Evolutionary conservation across 2,888 invertebrate genomes (phyloP), one percentile per base, ranked within the genome.

Genomic region (Encarsia formosa): DNA sequence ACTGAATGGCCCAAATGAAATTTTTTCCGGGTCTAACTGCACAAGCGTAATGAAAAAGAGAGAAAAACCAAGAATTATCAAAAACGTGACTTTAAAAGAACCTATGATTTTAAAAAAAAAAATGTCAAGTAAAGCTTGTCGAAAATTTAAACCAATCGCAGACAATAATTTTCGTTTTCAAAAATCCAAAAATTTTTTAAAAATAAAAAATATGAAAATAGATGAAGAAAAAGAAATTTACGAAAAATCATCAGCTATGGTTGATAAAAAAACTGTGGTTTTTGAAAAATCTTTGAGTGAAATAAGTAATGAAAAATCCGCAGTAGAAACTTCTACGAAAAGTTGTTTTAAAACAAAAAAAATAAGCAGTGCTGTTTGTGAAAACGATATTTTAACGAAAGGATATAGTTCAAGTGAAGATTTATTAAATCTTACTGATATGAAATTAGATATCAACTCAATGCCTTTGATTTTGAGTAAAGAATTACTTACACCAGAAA

Each of bases 381-480:
- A 26, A 26, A 11, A 26, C 6, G 11, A 8, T 8, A 6, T 26
- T 35, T 18, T 16, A 15, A 35, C 5, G 18, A 42, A 46, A 5
- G 68, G 69, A 41, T 70, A 71, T 49, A 65, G 60, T 38, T 66
- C 68, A 44, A 69, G 69, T 48, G 70, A 70, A 45, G 65, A 66
- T 45, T 66, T 69, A 1, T 64, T 67, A 16, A 66, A 65, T 44
- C 31, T 71, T 9, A 67, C 66, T 13, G 72, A 71, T 13, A 71
- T 73, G 66, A 73, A 74, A 31, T 82, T 87, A 59, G 87, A 88
- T 67, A 87, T 87, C 29, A 84, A 85, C 69, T 85, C 85, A 2
- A 86, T 87, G 85, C 87, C 87, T 2, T 84, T 87, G 56, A 85
- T 87, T 4, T 69, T 87, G 35, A 84, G 84, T 26, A 87, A 87